Percentiles rank a stretch among this genome's conserved stretches.
phyloP scores from a whole-genome alignment of 2,797 vertebrate species.

The Semotilus atromaculatus region DNA sequence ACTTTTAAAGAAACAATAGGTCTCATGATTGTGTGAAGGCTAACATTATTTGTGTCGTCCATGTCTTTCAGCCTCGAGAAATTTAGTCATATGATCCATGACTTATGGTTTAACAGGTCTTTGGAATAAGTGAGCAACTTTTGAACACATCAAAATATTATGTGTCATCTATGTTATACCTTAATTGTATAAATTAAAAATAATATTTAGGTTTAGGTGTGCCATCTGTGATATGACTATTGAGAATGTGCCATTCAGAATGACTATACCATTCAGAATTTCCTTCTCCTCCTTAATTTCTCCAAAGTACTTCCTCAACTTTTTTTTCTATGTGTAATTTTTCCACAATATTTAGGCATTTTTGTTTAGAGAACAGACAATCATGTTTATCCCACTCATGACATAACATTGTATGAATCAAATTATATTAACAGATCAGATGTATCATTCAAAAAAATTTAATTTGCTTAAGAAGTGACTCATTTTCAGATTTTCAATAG shows the following conservation, averaged over 20 bases:
- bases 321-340: background rate
- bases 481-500: background rate
- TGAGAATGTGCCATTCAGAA: background rate
- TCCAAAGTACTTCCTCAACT: background rate
- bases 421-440: too few species aligned
- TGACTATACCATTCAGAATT: background rate
- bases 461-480: background rate
- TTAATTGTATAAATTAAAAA: background rate
- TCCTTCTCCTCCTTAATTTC: background rate
- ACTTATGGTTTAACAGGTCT: background rate
- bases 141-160: conserved; percentile 6
- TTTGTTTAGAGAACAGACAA: background rate
- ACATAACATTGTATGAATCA: background rate
- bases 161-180: background rate
- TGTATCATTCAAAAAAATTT: background rate
- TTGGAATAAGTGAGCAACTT: background rate
- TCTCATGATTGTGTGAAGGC: background rate
- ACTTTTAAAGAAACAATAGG: background rate
- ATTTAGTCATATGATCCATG: background rate
- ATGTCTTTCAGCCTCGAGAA: background rate
- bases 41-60: background rate
- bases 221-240: background rate
- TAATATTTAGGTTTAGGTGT: background rate
- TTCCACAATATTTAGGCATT: background rate
- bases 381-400: background rate